Percentiles rank a stretch among this genome's conserved stretches.
These are phyloP conservation scores for Encarsia formosa DNA, from an alignment of 2,888 invertebrate species.

Conservation along the genomic window DNA sequence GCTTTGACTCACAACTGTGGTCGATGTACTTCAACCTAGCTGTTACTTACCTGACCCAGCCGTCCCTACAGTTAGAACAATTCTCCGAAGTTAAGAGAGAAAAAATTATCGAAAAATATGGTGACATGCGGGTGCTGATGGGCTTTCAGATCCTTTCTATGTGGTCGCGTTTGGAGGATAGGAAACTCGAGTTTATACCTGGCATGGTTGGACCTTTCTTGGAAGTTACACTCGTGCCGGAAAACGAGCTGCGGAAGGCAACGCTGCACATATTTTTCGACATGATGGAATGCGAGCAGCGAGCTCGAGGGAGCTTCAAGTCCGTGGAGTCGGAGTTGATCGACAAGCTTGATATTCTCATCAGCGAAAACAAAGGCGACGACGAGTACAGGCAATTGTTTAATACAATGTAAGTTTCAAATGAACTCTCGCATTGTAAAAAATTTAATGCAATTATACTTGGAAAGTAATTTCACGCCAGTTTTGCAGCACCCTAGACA, in stretches of 20 bases:
- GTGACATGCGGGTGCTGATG: conserved; percentile 89
- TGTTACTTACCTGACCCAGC: conserved; percentile 76
- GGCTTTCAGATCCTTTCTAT: conserved; percentile 87
- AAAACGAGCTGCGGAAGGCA: conserved; percentile 78
- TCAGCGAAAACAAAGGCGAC: conserved; percentile 91
- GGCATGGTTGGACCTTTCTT: conserved; percentile 91
- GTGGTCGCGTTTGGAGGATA: conserved; percentile 84
- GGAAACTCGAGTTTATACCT: conserved; percentile 85
- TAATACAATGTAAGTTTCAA: conserved; percentile 82
- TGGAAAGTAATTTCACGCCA: no score
- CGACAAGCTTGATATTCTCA: conserved; percentile 86
- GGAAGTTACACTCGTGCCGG: conserved; percentile 87
- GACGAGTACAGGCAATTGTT: conserved; percentile 90
- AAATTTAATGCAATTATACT: no score
- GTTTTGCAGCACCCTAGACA: no score
- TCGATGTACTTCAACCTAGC: conserved; percentile 75
- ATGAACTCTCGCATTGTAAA: no score
- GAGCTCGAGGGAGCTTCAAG: conserved; percentile 78
- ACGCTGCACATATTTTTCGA: conserved; percentile 91
- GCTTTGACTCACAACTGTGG: conserved; percentile 61
- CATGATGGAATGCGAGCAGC: conserved; percentile 90
- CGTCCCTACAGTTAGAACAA: conserved; percentile 73
- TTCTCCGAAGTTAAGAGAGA: conserved; percentile 77
- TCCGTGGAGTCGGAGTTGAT: conserved; percentile 91
- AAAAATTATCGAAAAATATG: conserved; percentile 74